A percentile compares a stretch with the other conserved stretches of the same genome.
Conservation (phyloP, 2,797 vertebrate genomes). For the Selene dorsalis region DNA sequence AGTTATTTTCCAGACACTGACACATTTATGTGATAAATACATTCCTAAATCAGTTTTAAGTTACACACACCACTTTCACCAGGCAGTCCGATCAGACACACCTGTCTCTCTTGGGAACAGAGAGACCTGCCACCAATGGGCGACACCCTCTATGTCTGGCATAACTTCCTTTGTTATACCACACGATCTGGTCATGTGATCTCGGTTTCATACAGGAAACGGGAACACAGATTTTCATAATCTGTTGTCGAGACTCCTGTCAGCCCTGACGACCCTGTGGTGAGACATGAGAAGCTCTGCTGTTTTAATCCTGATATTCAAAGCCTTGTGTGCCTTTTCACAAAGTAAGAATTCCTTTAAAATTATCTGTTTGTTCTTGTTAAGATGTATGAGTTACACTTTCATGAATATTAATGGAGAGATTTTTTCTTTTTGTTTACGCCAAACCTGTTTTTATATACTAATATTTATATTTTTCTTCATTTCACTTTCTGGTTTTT, state of each 20-base stretch:
- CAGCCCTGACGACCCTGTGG: neutral
- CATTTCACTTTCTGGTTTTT: constrained; percentile 18
- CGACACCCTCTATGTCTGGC: neutral
- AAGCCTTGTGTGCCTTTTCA: constrained; percentile 19
- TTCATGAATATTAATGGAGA: neutral
- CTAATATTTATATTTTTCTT: neutral
- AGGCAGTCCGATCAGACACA: neutral
- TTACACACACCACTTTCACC: neutral
- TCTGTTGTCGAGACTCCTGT: neutral
- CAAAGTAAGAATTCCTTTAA: constrained; percentile 38
- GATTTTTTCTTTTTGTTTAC: neutral
- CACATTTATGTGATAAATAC: too few relatives aligned
- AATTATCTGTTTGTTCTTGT: neutral
- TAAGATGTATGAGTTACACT: neutral
- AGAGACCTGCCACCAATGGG: neutral
- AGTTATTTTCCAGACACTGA: too few relatives aligned
- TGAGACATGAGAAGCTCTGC: constrained; percentile 20
- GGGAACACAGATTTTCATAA: neutral
- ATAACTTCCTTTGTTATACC: neutral
- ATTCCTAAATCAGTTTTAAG: too few relatives aligned
- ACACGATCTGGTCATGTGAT: neutral
- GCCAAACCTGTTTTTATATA: too few relatives aligned
- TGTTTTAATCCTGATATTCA: constrained; percentile 39
- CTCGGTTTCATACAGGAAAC: neutral
- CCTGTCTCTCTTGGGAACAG: neutral